Evolutionary conservation across 2,113 vertebrate genomes (phyloP).

Genomic region (Columbina picui): DNA sequence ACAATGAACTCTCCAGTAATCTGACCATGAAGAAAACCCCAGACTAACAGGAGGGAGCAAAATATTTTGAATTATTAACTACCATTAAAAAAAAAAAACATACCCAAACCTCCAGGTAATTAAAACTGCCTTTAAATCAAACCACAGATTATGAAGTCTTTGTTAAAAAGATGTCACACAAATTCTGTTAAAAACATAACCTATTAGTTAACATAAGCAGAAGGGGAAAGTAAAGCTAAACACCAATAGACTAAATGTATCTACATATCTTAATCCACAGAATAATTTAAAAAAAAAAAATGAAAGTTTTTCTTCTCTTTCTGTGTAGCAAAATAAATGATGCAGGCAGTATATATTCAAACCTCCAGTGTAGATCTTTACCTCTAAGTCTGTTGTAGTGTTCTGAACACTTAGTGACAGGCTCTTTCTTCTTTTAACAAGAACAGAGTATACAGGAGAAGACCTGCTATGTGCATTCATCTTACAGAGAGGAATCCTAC

Average conservation of each 20-base stretch:
- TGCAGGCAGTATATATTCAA: not conserved
- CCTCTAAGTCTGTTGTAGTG: not conserved
- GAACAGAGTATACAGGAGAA: not conserved
- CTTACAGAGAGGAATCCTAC: not conserved
- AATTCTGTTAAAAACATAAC: not conserved
- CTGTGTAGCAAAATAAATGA: not conserved
- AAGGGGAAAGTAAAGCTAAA: not conserved
- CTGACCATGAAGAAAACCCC: not conserved
- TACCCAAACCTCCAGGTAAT: not conserved
- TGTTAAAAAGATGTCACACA: not conserved
- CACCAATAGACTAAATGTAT: not conserved
- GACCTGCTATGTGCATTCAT: accelerated
- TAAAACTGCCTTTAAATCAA: not conserved
- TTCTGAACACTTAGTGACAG: not conserved
- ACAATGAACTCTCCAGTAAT: not conserved
- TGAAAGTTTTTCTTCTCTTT: not conserved
- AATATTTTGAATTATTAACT: not conserved
- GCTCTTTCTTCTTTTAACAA: accelerated
- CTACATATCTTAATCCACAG: not conserved
- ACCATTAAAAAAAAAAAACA: not conserved
- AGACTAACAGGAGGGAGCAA: not conserved
- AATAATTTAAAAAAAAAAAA: not conserved
- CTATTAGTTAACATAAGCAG: not conserved
- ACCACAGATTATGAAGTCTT: not conserved
- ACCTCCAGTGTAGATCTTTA: not conserved